Base-by-base conservation (phyloP, 2,113 vertebrate species). In the Microcebus lehilahytsara region DNA sequence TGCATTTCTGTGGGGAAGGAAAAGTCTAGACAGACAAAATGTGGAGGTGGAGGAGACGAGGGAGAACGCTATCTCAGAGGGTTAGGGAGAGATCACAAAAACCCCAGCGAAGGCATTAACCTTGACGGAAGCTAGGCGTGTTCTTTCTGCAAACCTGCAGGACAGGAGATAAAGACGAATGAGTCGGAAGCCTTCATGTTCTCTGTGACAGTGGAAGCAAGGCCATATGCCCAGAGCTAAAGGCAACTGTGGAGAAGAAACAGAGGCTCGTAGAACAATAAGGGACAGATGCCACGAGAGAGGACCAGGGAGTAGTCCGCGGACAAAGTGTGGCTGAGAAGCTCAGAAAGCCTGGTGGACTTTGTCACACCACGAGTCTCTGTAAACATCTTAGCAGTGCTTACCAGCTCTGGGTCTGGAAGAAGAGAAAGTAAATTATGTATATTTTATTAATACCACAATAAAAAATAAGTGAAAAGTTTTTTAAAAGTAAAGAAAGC, bases 1-100 rank as follows among this genome's bases (percentile, higher is more conserved):
- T 42, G 2, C 40, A 71, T 80, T 58, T 80, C 17, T 72, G 19
- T 42, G 60, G 46, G 25, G 53, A 85, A 90, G 27, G 17, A 37
- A 88, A 72, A 85, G 19, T 37, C 91, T 93, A 93, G 60, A 85
- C 77, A 32, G 53, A 85, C n/a, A 88, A 93, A 91, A 89, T 9
- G 22, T 78, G 51, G 58, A 75, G 17, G 32, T 77, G 13, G 25
- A 90, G 25, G 22, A 34, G 27, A 37, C 13, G 19, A 85, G 53
- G 27, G 27, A 14, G 71, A 92, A 60, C 9, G 58, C 8, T 72
- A 6, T 23, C 16, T 23, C 23, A 85, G 23, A 49, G 4, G 67
- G 12, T 37, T 0, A 9, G 40, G 14, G 27, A 85, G 49, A 64
- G 5, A 14, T 67, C 49, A 40, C 4, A 62, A 62, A 40, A 93